These are phyloP conservation scores for Choreutis nemorana DNA, from an alignment of 2,888 invertebrate genomes.

Conservation along the genomic window DNA sequence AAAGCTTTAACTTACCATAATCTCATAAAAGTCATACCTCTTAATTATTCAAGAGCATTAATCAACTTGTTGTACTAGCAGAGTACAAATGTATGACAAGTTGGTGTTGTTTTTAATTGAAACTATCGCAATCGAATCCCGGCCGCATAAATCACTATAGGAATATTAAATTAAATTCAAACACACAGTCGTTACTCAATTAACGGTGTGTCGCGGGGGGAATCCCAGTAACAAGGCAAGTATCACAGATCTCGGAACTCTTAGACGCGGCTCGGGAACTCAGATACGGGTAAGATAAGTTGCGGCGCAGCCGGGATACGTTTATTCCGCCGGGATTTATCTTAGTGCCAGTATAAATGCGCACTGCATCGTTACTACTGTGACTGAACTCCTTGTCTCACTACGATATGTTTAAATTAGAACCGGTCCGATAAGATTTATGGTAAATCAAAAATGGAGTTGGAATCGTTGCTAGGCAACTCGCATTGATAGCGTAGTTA, in stretches of 20 bases:
- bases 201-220: slow-evolving; percentile 28
- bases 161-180: slow-evolving; percentile 21
- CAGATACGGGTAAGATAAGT: slow-evolving; percentile 10
- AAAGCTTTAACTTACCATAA: no score
- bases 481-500: no score
- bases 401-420: slow-evolving; percentile 18
- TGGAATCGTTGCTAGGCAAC: no score
- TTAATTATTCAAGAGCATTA: no score
- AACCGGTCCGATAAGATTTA: slow-evolving; percentile 21
- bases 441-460: no score
- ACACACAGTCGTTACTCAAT: slow-evolving; percentile 35
- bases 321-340: slow-evolving; percentile 34
- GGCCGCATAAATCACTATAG: no score
- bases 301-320: slow-evolving; percentile 16
- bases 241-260: background rate
- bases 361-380: slow-evolving; percentile 20
- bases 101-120: no score
- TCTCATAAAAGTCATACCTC: no score
- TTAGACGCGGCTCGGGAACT: background rate
- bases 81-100: no score
- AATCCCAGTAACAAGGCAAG: slow-evolving; percentile 36
- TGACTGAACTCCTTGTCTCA: slow-evolving; percentile 1
- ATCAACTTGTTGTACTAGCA: no score
- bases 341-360: slow-evolving; percentile 36
- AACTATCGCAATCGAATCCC: no score